phyloP scores from a whole-genome alignment of 1,140 invertebrate genomes.

The Drosophila erecta region DNA sequence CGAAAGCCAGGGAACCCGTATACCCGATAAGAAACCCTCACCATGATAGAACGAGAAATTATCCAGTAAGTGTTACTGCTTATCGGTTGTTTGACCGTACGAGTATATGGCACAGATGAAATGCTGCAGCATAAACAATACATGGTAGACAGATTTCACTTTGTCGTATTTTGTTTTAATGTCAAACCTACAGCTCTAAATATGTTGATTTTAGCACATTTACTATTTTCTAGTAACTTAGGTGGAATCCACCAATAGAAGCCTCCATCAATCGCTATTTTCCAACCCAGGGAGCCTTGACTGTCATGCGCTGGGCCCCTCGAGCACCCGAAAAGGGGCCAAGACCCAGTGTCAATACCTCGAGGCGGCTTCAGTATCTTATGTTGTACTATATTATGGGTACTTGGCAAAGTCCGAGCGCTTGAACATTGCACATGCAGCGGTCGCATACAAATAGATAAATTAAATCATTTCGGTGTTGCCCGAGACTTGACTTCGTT shows the following conservation, averaged over 20 bases:
- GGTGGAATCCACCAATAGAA: not conserved
- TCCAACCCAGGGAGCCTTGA: conserved; percentile 1
- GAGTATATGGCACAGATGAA: not conserved
- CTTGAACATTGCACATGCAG: conserved; percentile 55
- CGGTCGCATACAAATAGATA: conserved; percentile 60
- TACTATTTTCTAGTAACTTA: not conserved
- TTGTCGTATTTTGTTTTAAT: no score
- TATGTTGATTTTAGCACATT: not conserved
- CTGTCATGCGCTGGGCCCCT: conserved; percentile 11
- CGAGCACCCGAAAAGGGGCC: conserved; percentile 45
- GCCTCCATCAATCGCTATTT: not conserved
- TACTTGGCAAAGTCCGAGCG: conserved; percentile 57
- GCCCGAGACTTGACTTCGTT: conserved; percentile 21
- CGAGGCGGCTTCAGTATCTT: conserved; percentile 45
- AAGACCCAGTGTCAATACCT: conserved; percentile 68
- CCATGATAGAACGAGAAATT: conserved; percentile 75
- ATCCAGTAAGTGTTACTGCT: conserved; percentile 65
- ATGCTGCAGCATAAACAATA: not conserved
- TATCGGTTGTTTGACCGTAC: not conserved
- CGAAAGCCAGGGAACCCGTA: not conserved
- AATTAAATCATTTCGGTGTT: conserved; percentile 52
- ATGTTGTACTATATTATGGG: conserved; percentile 39
- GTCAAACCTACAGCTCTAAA: no score
- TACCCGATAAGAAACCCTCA: conserved; percentile 5
- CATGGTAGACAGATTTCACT: no score